Percentiles rank a stretch among this genome's conserved stretches.
Conservation (phyloP, 2,113 vertebrate species). For the Bettongia penicillata region DNA sequence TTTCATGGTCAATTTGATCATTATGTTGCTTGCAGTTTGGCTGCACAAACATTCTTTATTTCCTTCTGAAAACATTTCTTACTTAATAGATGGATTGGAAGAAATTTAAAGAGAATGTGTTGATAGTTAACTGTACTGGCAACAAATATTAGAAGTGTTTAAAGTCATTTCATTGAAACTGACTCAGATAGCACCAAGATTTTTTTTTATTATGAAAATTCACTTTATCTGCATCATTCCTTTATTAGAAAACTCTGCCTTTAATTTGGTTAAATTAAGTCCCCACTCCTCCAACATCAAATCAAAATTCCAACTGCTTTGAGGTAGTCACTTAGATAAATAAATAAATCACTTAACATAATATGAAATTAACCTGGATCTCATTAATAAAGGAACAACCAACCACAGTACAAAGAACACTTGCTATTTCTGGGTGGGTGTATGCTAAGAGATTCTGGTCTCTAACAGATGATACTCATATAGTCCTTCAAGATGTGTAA, state of each 20-base stretch:
- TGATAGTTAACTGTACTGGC: constrained; percentile 75
- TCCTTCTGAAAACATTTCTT: constrained; percentile 70
- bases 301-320: constrained; percentile 74
- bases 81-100: constrained; percentile 78
- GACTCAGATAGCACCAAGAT: constrained; percentile 70
- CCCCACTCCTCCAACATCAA: constrained; percentile 66
- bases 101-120: constrained; percentile 78
- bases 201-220: constrained; percentile 79
- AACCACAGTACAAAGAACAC: constrained; percentile 53
- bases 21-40: constrained; percentile 72
- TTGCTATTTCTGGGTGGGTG: constrained; percentile 56
- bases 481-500: not conserved
- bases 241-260: constrained; percentile 77
- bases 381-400: constrained; percentile 68
- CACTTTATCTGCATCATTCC: constrained; percentile 73
- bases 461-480: not conserved
- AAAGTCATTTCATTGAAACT: constrained; percentile 75
- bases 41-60: constrained; percentile 67
- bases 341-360: constrained; percentile 33
- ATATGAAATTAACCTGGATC: constrained; percentile 55
- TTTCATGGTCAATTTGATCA: constrained; percentile 73
- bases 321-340: constrained; percentile 63
- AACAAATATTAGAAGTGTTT: constrained; percentile 77
- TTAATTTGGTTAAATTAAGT: constrained; percentile 74
- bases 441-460: constrained; percentile 19